Conservation (phyloP, 2,113 vertebrate genomes). For the Helogale parvula region DNA sequence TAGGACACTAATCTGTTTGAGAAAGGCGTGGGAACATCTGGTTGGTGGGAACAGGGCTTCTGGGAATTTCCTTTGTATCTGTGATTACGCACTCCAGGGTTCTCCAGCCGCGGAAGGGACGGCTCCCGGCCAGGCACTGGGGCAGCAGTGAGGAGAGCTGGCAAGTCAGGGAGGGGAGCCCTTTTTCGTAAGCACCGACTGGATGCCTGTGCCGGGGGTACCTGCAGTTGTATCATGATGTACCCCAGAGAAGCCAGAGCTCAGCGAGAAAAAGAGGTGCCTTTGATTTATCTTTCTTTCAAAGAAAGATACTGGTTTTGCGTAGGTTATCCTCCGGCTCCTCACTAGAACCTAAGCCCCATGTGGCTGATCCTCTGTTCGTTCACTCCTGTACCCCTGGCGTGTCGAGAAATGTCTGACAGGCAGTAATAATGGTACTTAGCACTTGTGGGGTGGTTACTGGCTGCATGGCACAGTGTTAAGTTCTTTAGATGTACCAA, state of each 20-base stretch:
- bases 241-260: rapidly evolving
- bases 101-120: neutral
- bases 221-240: rapidly evolving
- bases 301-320: neutral
- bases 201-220: no score
- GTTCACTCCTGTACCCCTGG: neutral
- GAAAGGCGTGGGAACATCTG: slow-evolving; percentile 47
- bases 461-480: neutral
- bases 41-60: neutral
- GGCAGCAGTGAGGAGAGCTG: neutral
- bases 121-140: rapidly evolving
- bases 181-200: neutral
- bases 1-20: slow-evolving; percentile 50
- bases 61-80: neutral
- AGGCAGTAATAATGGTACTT: rapidly evolving
- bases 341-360: neutral
- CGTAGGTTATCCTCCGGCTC: neutral
- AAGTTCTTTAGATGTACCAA: neutral
- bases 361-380: neutral
- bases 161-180: no score
- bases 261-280: neutral
- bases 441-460: neutral
- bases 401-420: neutral
- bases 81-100: neutral
- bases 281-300: neutral